Base-by-base conservation (phyloP, 1,140 invertebrate genomes). In the Micrasema longulum region DNA sequence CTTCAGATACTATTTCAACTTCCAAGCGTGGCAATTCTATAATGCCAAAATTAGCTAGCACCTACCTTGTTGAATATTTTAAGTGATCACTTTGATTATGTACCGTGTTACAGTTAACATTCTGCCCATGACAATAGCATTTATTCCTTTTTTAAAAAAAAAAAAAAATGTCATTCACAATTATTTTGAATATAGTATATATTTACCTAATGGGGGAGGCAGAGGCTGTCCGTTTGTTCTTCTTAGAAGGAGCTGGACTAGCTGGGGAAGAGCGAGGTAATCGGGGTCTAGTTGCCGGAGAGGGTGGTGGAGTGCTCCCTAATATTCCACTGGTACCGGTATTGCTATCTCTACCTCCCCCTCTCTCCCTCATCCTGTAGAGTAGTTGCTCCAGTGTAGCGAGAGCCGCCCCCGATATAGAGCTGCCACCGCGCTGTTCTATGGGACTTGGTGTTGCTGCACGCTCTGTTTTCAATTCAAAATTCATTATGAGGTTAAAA, bases 201-300 rank as follows among this genome's bases (percentile, higher is more conserved):
- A 41, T n/a, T 65, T 75, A 84, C 78, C 92, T 85, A 74, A 94
- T 93, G 9, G 92, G 92, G 10, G 92, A 94, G 1, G 91, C 91
- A 6, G 91, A 93, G 41, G 92, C 91, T 64, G 92, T 91, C 60
- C 92, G 84, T 77, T 91, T 90, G 38, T 88, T 85, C 85, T 91
- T 88, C 80, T 92, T 91, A 50, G 88, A 89, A 11, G 90, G 88
- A 5, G 91, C 89, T 47, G 91, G 91, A 69, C 90, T 92, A 35
- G 89, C 87, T 0, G 91, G 90, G 1, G 90, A 91, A 77, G 90
- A 90, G 75, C 91, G 87, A 6, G 91, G 91, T 50, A 91, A 79
- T 75, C 91, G 86, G 20, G 84, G 80, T 1, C 67, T 41, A 0
- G 82, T 82, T 43, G 86, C 83, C 0, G 89, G 89, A 57, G 88